Percentiles rank a stretch among this genome's conserved stretches.
phyloP scores from a whole-genome alignment of 2,113 vertebrate genomes.

The Chroicocephalus ridibundus region DNA sequence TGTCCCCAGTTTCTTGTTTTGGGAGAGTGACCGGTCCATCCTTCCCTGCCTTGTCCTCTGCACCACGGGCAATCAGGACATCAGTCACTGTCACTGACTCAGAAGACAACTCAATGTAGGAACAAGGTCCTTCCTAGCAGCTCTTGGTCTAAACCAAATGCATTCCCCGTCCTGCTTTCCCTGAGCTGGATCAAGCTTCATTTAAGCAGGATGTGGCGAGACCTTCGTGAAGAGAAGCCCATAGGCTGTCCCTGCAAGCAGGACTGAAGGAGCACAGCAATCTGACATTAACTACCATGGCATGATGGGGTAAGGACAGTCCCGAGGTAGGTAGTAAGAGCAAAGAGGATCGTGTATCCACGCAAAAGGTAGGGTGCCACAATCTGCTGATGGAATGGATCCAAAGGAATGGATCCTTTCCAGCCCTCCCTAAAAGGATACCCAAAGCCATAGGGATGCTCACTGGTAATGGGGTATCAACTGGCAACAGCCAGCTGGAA shows the following conservation, averaged over 20 bases:
- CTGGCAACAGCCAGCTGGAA: background rate
- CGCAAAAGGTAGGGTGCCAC: background rate
- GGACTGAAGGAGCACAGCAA: accelerated
- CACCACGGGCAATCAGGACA: background rate
- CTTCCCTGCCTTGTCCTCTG: background rate
- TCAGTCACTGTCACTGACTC: background rate
- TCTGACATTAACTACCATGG: background rate
- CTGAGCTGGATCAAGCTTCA: background rate
- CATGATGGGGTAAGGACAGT: background rate
- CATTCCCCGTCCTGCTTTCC: background rate
- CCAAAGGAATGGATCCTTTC: background rate
- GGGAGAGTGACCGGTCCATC: background rate
- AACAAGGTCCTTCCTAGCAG: background rate
- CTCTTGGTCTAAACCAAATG: background rate
- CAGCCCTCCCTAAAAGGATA: background rate
- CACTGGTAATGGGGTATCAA: background rate
- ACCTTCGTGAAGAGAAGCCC: background rate
- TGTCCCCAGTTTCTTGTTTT: background rate
- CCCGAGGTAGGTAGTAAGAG: accelerated
- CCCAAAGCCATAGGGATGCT: background rate
- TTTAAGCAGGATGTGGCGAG: background rate
- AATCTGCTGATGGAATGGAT: background rate
- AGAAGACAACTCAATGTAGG: background rate
- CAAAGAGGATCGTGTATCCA: background rate
- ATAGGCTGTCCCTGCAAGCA: background rate